Base-by-base conservation (phyloP, 2,888 invertebrate species). In the Lottia gigantea region DNA sequence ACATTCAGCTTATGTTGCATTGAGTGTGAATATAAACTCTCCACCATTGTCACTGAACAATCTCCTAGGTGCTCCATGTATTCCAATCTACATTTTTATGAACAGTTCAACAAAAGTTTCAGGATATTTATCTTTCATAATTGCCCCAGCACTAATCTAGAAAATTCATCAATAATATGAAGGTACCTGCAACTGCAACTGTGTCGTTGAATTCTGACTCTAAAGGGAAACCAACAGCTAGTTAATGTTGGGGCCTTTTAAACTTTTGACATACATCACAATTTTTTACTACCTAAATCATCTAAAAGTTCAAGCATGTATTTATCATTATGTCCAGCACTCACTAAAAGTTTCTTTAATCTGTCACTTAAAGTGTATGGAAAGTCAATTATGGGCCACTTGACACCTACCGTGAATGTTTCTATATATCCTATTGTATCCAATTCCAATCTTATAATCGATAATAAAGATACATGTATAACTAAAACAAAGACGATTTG, bases 21-120 rank as follows among this genome's bases (percentile, higher is more conserved):
- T n/a, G n/a, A n/a, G n/a, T n/a, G n/a, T n/a, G n/a, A n/a, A n/a
- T n/a, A n/a, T n/a, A n/a, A 74, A 72, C 45, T 74, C 70, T 26
- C 71, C 70, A 6, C 74, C 71, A 64, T 74, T 71, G 26, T 71
- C 71, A 26, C 68, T 71, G 49, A 62, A 71, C 12, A 71, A 66
- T 45, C 64, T 61, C 66, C 46, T 71, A 16, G 66, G 71, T 31
- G 71, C 68, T n/a, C 71, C 67, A 65, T 71, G 70, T 49, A 66
- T 49, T 61, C 62, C 45, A 46, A 72, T 70, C 73, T 49, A 70
- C n/a, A 31, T 31, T 66, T 73, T 49, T 19, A 70, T 62, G 40
- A 70, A 70, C 46, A 70, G 63, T 46, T 70, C n/a, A 45, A 70
- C 67, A 71, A 74, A 71, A 49, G 65, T 66, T 64, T 55, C 66